Evolutionary conservation across 2,888 invertebrate species (phyloP).

Genomic region (Cabera pusaria): DNA sequence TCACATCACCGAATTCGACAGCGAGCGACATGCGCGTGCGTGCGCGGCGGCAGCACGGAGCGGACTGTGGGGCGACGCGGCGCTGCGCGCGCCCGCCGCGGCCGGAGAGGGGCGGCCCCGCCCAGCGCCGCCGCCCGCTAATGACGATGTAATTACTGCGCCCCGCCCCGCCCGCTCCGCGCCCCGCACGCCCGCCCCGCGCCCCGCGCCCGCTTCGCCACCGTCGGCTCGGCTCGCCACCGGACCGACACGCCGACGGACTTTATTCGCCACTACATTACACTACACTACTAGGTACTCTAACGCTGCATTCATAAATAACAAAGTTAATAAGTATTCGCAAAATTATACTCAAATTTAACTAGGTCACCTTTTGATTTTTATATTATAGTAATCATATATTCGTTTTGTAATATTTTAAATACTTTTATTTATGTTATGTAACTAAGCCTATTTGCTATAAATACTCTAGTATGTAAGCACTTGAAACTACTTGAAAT

Average conservation of each 20-base stretch:
- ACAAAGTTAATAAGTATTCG: no score
- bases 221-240: slow-evolving; percentile 3
- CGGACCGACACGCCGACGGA: slow-evolving; percentile 3
- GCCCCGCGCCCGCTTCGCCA: slow-evolving; percentile 27
- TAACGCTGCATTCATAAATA: no score
- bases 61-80: slow-evolving; percentile 70
- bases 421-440: no score
- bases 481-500: no score
- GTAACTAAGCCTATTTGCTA: no score
- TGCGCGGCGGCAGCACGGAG: slow-evolving; percentile 81
- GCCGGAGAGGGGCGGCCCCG: slow-evolving; percentile 49
- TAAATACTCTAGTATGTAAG: no score
- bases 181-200: slow-evolving; percentile 34
- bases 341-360: no score
- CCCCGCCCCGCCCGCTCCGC: slow-evolving; percentile 48
- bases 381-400: no score
- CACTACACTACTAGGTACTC: no score
- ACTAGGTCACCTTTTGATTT: no score
- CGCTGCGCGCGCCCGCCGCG: slow-evolving; percentile 66
- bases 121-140: slow-evolving; percentile 63
- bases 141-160: slow-evolving; percentile 64
- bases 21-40: slow-evolving; percentile 85
- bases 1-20: slow-evolving; percentile 74
- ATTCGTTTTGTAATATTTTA: no score
- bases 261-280: no score